Conservation (phyloP, 2,888 invertebrate species). For the Andrena camellia region DNA sequence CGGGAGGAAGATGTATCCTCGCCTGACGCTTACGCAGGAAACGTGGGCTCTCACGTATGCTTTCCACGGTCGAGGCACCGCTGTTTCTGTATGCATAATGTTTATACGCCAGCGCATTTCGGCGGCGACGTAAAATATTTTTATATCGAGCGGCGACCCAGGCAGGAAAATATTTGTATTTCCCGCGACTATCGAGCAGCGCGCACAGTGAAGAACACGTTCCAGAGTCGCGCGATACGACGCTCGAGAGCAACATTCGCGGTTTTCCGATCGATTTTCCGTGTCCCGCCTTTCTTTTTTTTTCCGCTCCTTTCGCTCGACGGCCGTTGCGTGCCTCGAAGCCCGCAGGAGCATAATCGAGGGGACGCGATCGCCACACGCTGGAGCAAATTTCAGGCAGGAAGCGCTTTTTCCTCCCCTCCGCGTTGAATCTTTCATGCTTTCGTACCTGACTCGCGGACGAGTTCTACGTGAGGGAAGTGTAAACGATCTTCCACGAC, state of each 20-base stretch:
- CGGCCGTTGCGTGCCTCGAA: neutral
- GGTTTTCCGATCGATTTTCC: constrained; percentile 46
- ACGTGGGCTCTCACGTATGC: constrained; percentile 58
- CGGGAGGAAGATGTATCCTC: constrained; percentile 37
- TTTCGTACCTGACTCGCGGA: constrained; percentile 21
- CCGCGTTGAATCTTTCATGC: constrained; percentile 68
- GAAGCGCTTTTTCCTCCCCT: constrained; percentile 25
- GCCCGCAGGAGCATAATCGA: constrained; percentile 51
- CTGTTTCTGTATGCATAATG: constrained; percentile 52
- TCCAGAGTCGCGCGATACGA: constrained; percentile 22
- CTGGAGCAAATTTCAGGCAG: constrained; percentile 41
- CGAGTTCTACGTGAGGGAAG: constrained; percentile 59
- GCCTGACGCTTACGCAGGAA: constrained; percentile 37
- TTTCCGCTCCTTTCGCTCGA: neutral
- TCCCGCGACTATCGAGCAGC: constrained; percentile 17
- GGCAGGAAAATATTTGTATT: constrained; percentile 53
- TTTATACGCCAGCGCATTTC: constrained; percentile 53
- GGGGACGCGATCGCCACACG: constrained; percentile 42
- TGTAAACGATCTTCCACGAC: constrained; percentile 47
- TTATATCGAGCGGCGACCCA: constrained; percentile 32
- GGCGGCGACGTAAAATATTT: constrained; percentile 60
- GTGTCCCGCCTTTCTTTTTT: neutral
- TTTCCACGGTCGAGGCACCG: constrained; percentile 2
- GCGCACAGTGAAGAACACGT: constrained; percentile 49
- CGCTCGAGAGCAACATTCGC: constrained; percentile 23